phyloP scores from a whole-genome alignment of 2,888 invertebrate species.

The Phyto melanocephala region DNA sequence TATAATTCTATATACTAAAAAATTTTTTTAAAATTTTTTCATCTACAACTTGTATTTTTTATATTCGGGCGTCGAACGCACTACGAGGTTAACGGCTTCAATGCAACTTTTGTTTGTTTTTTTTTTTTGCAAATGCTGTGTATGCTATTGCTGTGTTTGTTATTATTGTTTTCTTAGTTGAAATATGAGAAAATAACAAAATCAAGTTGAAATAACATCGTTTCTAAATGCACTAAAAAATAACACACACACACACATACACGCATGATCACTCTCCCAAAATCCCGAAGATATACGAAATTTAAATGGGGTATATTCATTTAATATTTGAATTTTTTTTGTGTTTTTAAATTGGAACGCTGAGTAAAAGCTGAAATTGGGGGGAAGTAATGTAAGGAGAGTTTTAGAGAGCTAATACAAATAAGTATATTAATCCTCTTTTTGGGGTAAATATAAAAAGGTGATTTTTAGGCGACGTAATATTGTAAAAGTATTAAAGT shows the following conservation, averaged over 20 bases:
- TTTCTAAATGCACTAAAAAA: conserved; percentile 53
- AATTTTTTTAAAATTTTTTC: conserved; percentile 38
- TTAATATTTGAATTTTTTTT: conserved; percentile 40
- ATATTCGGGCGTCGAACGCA: conserved; percentile 73
- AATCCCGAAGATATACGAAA: conserved; percentile 41
- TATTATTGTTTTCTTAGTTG: conserved; percentile 52
- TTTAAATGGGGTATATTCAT: not conserved
- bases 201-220: conserved; percentile 48
- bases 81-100: conserved; percentile 77
- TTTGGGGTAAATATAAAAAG: conserved; percentile 36
- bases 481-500: no score
- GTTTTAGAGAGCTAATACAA: not conserved
- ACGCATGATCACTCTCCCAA: not conserved
- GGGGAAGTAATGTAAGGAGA: not conserved
- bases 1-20: not conserved
- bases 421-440: not conserved
- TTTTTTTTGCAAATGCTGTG: conserved; percentile 37
- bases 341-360: not conserved
- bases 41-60: conserved; percentile 61
- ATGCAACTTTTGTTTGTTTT: conserved; percentile 75
- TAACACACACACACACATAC: not conserved
- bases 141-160: conserved; percentile 39
- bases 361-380: not conserved
- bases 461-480: no score
- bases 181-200: conserved; percentile 53